These are phyloP conservation scores for Tyrannus savana DNA, from an alignment of 2,113 vertebrate species.

Conservation along the genomic window DNA sequence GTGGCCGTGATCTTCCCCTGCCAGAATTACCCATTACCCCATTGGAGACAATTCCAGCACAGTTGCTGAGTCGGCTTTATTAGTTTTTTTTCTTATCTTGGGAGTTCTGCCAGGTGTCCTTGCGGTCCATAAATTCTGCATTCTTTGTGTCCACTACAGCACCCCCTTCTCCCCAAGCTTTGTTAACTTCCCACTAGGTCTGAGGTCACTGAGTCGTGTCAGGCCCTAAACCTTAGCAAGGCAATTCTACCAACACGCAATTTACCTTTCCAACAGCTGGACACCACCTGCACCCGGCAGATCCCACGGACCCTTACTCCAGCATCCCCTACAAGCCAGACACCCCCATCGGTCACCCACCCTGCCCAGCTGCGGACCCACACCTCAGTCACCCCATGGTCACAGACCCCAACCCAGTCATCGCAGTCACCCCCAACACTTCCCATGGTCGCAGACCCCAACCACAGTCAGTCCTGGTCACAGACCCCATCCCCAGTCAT, in stretches of 20 bases:
- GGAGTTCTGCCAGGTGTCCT: not conserved
- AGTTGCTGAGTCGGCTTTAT: not conserved
- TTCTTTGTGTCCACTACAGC: fast-evolving
- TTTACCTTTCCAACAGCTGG: not conserved
- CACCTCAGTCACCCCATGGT: not conserved
- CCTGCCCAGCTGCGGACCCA: no score
- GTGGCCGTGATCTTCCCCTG: not conserved
- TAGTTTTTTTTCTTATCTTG: not conserved
- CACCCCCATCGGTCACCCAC: not conserved
- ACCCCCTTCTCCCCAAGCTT: not conserved
- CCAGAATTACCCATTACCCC: not conserved
- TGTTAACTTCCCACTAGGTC: no score
- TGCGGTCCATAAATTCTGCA: not conserved
- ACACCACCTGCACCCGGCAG: fast-evolving
- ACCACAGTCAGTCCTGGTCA: no score
- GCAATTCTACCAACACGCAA: no score
- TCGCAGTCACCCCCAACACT: no score
- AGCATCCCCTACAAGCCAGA: not conserved
- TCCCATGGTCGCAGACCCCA: no score
- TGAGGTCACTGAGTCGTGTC: not conserved
- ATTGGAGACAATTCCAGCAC: not conserved
- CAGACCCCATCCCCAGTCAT: no score
- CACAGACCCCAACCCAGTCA: no score
- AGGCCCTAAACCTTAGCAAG: not conserved
- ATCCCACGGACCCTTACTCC: not conserved